Evolutionary conservation across 2,113 vertebrate species (phyloP).

Genomic region (Australoheros scitulus): DNA sequence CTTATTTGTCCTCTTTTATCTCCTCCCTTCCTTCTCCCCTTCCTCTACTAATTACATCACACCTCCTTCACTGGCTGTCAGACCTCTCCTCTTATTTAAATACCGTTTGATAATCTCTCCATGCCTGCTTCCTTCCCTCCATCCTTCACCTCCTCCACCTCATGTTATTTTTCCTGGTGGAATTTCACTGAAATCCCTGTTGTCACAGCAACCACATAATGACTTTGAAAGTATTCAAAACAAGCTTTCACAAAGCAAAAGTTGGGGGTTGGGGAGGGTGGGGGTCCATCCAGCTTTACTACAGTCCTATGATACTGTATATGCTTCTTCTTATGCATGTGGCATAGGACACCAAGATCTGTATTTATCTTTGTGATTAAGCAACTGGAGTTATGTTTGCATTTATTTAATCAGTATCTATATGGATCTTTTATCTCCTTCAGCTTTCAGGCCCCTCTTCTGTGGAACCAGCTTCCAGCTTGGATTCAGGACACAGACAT

Average conservation of each 20-base stretch:
- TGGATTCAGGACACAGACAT: no score
- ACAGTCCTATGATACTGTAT: background rate
- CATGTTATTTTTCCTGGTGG: conserved; percentile 14
- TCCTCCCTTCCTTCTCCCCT: background rate
- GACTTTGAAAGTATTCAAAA: conserved; percentile 42
- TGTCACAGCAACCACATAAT: conserved; percentile 61
- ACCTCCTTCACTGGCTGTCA: conserved; percentile 14
- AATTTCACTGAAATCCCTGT: conserved; percentile 46
- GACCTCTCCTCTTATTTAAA: conserved; percentile 3
- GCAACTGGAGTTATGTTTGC: background rate
- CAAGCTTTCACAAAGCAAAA: background rate
- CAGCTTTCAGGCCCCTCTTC: no score
- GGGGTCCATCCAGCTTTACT: background rate
- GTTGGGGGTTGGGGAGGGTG: background rate
- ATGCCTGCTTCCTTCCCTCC: background rate
- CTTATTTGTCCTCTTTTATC: background rate
- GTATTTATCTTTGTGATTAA: background rate
- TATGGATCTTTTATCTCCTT: background rate
- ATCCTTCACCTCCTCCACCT: conserved; percentile 21
- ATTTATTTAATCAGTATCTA: background rate
- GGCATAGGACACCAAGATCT: background rate
- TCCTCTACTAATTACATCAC: conserved; percentile 8
- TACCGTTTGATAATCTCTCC: conserved; percentile 12
- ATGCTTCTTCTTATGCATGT: fast-evolving
- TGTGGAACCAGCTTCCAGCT: no score